A percentile compares a stretch with the other conserved stretches of the same genome.
phyloP scores from a whole-genome alignment of 1,140 invertebrate species.

The Oedothorax gibbosus region DNA sequence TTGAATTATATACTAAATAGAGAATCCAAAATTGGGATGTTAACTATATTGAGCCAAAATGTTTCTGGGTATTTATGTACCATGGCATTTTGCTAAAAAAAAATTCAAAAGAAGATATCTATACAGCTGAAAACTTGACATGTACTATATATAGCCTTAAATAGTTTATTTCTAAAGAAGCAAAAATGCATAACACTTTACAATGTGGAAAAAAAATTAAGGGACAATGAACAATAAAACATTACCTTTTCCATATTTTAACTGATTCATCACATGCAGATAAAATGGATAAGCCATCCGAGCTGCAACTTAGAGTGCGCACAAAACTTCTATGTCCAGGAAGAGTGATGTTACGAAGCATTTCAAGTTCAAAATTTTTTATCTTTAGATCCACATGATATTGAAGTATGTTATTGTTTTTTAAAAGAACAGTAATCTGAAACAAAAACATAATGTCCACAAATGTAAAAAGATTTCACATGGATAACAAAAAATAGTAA shows the following conservation, averaged over 20 bases:
- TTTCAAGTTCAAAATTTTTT: constrained; percentile 71
- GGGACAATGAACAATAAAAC: not conserved
- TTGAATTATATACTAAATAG: too few species aligned
- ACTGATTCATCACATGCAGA: constrained; percentile 87
- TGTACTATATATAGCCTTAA: too few species aligned
- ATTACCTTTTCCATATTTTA: constrained; percentile 92
- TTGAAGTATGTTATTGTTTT: constrained; percentile 70
- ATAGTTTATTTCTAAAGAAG: too few species aligned
- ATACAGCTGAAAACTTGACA: too few species aligned
- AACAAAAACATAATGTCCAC: constrained; percentile 64
- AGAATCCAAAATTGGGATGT: too few species aligned
- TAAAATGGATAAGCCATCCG: constrained; percentile 82
- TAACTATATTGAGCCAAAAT: too few species aligned
- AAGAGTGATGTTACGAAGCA: constrained; percentile 72
- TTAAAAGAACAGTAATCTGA: constrained; percentile 68
- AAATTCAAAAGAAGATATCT: too few species aligned
- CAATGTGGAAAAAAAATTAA: not conserved
- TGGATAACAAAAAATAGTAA: too few species aligned
- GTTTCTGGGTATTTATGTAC: too few species aligned
- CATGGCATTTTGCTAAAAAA: too few species aligned
- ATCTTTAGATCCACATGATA: constrained; percentile 71
- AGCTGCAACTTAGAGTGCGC: constrained; percentile 87
- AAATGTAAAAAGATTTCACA: too few species aligned
- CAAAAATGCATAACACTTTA: not conserved
- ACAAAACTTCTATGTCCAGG: constrained; percentile 92